phyloP scores from a whole-genome alignment of 2,888 invertebrate genomes.

The Calliopum simillimum region DNA sequence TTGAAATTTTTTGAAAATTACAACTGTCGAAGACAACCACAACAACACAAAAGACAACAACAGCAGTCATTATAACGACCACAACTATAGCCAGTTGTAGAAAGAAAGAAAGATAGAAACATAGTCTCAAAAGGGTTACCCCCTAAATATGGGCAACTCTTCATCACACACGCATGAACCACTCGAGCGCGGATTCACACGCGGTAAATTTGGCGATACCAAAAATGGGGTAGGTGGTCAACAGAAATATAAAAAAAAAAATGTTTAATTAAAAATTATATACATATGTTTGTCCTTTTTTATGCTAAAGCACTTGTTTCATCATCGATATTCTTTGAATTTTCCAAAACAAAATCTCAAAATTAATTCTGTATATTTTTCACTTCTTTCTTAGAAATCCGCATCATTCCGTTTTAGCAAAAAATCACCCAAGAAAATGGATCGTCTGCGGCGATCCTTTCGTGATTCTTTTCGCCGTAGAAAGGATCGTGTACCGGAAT shows the following conservation, averaged over 20 bases:
- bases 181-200: constrained; percentile 75
- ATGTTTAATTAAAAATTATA: neutral
- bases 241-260: neutral
- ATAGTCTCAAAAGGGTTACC: constrained; percentile 26
- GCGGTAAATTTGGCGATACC: constrained; percentile 68
- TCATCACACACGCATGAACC: constrained; percentile 86
- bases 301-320: constrained; percentile 57
- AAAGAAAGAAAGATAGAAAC: neutral
- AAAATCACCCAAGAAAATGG: constrained; percentile 84
- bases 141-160: constrained; percentile 80
- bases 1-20: neutral
- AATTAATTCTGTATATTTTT: neutral
- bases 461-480: constrained; percentile 94
- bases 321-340: neutral
- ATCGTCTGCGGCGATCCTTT: constrained; percentile 88
- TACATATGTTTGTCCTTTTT: too few relatives aligned
- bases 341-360: neutral
- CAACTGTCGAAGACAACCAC: constrained; percentile 7
- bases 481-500: constrained; percentile 90
- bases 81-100: neutral
- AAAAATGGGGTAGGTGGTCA: constrained; percentile 67
- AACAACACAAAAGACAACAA: constrained; percentile 23
- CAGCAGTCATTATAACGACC: neutral
- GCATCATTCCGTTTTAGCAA: constrained; percentile 70
- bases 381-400: constrained; percentile 71